These are phyloP conservation scores for Albula glossodonta DNA, from an alignment of 2,113 vertebrate species.

Conservation along the genomic window DNA sequence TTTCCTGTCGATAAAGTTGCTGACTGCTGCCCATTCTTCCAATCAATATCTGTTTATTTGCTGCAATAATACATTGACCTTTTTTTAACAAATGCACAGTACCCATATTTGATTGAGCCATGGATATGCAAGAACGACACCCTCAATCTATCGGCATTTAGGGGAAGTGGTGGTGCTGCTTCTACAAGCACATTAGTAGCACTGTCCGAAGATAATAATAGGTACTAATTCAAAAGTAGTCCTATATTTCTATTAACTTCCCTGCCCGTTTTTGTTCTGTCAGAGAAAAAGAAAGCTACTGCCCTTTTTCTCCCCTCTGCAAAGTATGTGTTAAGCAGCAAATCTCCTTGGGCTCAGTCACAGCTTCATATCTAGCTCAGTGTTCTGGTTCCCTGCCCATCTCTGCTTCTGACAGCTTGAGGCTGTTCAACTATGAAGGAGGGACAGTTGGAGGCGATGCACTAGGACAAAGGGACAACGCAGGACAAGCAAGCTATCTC, in stretches of 20 bases:
- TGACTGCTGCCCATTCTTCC: background rate
- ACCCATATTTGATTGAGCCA: background rate
- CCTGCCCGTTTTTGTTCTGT: conserved; percentile 43
- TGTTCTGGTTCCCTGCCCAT: conserved; percentile 22
- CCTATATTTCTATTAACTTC: conserved; percentile 47
- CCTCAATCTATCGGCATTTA: background rate
- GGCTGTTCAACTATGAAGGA: conserved; percentile 35
- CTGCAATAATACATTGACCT: conserved; percentile 12
- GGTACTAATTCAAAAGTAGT: conserved; percentile 55
- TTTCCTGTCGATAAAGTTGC: background rate
- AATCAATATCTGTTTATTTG: conserved; percentile 11
- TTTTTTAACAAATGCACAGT: conserved; percentile 9
- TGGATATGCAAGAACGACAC: background rate
- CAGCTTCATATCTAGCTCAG: background rate
- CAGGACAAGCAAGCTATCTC: background rate
- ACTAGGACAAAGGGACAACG: conserved; percentile 19
- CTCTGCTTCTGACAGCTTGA: conserved; percentile 27
- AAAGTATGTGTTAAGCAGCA: background rate
- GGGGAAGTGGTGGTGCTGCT: conserved; percentile 21
- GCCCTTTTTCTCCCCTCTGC: conserved; percentile 30
- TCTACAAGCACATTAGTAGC: conserved; percentile 36
- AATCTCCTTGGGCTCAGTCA: conserved; percentile 7
- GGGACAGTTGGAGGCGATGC: conserved; percentile 25
- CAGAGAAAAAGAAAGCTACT: conserved; percentile 48
- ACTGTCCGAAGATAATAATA: conserved; percentile 40